phyloP scores from a whole-genome alignment of 2,888 invertebrate species.

The Rapana venosa region DNA sequence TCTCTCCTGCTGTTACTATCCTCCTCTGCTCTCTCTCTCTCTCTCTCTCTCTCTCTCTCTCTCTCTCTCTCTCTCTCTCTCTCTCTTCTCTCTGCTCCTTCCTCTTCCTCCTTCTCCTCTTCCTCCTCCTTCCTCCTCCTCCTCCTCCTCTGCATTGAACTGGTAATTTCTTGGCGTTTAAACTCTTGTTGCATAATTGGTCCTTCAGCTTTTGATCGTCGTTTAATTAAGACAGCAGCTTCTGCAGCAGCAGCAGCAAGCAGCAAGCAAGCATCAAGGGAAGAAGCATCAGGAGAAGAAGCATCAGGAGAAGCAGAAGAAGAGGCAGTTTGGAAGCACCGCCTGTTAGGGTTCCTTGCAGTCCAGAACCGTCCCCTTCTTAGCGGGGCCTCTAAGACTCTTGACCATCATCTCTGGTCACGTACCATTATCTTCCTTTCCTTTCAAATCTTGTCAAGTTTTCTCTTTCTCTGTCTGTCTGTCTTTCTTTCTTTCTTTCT shows the following conservation, averaged over 20 bases:
- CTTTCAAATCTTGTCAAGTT: background rate
- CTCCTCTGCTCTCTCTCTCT: background rate
- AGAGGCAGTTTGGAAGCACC: background rate
- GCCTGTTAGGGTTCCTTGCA: constrained; percentile 11
- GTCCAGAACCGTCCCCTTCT: background rate
- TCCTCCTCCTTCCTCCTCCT: background rate
- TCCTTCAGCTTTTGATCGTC: constrained; percentile 37
- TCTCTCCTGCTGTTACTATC: background rate
- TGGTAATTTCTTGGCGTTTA: background rate
- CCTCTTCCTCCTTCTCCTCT: too few relatives aligned
- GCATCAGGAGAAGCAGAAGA: background rate
- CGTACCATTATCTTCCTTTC: constrained; percentile 35
- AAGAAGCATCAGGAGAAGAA: background rate
- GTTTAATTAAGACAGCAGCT: constrained; percentile 26
- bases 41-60: constrained; percentile 7
- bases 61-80: background rate
- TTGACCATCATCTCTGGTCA: constrained; percentile 14
- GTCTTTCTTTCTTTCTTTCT: too few relatives aligned
- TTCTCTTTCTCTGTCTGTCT: background rate
- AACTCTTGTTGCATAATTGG: constrained; percentile 41
- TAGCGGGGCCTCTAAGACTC: background rate
- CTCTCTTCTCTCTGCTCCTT: too few relatives aligned
- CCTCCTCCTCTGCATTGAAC: background rate
- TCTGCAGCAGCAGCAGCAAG: background rate
- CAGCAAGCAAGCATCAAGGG: too few relatives aligned